A percentile compares a stretch with the other conserved stretches of the same genome.
These are phyloP conservation scores for Ascidia mentula DNA, from an alignment of 23 tunicate genomes.

Conservation along the genomic window DNA sequence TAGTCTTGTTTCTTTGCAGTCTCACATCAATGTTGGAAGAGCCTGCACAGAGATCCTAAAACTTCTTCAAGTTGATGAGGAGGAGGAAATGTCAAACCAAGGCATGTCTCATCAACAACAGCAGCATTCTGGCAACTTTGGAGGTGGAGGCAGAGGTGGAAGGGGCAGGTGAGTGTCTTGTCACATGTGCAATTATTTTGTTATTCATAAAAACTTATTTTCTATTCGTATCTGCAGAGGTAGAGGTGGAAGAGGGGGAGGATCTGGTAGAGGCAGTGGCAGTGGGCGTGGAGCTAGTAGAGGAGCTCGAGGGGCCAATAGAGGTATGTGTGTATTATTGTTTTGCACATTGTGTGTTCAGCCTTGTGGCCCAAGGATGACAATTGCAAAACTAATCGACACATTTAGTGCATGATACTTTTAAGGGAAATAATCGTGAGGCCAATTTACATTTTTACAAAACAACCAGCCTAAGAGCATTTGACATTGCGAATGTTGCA, in stretches of 20 bases:
- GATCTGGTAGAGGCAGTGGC: not conserved
- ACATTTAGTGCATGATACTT: too few species aligned
- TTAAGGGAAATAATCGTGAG: too few species aligned
- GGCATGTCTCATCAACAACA: not conserved
- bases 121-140: not conserved
- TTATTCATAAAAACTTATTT: not conserved
- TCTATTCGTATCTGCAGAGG: not conserved
- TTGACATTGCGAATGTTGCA: not conserved
- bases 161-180: slow-evolving; percentile 19
- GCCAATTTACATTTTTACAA: too few species aligned
- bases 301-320: slow-evolving; percentile 30
- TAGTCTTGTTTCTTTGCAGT: slow-evolving; percentile 25
- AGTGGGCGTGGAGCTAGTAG: slow-evolving; percentile 15
- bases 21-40: slow-evolving; percentile 50
- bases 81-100: slow-evolving; percentile 20
- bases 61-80: slow-evolving; percentile 60
- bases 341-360: not conserved
- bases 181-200: not conserved
- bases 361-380: not conserved
- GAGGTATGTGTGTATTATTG: not conserved
- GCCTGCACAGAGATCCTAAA: slow-evolving; percentile 73
- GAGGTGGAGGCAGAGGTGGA: slow-evolving; percentile 15
- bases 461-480: too few species aligned
- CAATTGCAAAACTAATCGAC: not conserved
- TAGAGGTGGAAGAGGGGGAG: slow-evolving; percentile 5